Base-by-base conservation (phyloP, 2,888 invertebrate genomes). In the Ennomos quercinarius region DNA sequence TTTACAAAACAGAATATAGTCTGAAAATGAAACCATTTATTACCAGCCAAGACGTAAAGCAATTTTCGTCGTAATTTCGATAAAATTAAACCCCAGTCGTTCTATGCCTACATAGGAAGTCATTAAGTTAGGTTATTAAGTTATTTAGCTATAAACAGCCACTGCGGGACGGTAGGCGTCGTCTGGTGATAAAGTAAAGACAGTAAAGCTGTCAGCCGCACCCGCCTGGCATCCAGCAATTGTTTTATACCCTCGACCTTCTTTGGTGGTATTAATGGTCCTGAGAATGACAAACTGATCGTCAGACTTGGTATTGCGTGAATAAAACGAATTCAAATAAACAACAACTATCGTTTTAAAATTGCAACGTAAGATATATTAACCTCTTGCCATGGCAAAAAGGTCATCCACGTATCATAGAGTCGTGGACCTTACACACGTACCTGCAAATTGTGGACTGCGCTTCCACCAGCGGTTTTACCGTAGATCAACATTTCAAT, bases 141-240 rank as follows among this genome's bases (percentile, higher is more conserved):
- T 61, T 68, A 68, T 68, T 68, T 68, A 61, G 66, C 58, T 64
- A 64, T 68, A 68, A 68, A 68, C 66, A 66, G 66, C 58, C 63
- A 57, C 62, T 51, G 55, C 40, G 60, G 60, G 60, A 55, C 55
- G 51, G 51, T 55, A 56, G 60, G 55, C 60, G 60, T 56, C 60
- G 60, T 47, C 55, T 38, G 60, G 55, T 61, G 60, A 61, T 61
- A 61, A 61, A 61, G 51, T 56, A 70, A 66, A 68, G 71, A 64
- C 71, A 76, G 71, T 71, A 72, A 73, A 71, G 56, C 71, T 79
- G 77, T 77, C 77, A 76, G 52, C 67, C 73, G 54, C 74, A 75
- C 68, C 63, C 50, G 63, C 57, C 11, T 48, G 61, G 61, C 55
- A 66, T 60, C 54, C 61, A 54, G 57, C 61, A 57, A 61, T 61